Evolutionary conservation across 2,797 vertebrate species (phyloP).

Genomic region (Halcyon chelicuti): DNA sequence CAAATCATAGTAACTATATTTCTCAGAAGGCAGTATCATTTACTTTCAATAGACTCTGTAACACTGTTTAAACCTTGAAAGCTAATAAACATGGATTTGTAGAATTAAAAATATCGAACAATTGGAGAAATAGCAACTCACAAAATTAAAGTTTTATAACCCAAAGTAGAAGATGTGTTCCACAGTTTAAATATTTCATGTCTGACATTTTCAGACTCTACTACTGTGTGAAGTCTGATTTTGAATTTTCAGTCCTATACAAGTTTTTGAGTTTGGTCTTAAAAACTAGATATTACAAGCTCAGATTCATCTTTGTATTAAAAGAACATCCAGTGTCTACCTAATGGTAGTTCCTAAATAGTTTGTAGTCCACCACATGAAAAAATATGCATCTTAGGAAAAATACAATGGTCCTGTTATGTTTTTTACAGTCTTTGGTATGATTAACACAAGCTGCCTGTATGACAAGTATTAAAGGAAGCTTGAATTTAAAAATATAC

Average conservation of each 20-base stretch:
- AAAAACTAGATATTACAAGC: constrained; percentile 58
- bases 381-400: not conserved
- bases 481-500: not conserved
- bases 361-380: not conserved
- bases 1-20: constrained; percentile 74
- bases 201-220: constrained; percentile 78
- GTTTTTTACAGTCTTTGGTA: not conserved
- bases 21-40: constrained; percentile 78
- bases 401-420: not conserved
- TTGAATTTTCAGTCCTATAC: constrained; percentile 75
- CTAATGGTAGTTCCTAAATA: not conserved
- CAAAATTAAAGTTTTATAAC: constrained; percentile 85
- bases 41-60: constrained; percentile 80
- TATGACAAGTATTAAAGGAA: not conserved
- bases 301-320: not conserved
- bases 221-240: constrained; percentile 68
- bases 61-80: constrained; percentile 81
- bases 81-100: constrained; percentile 86
- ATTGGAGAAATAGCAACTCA: constrained; percentile 75
- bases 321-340: not conserved
- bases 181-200: constrained; percentile 83
- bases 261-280: constrained; percentile 55
- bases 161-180: constrained; percentile 76
- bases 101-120: constrained; percentile 84
- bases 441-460: not conserved